Evolutionary conservation across 1,140 invertebrate genomes (phyloP).

Genomic region (Lucilia sericata): DNA sequence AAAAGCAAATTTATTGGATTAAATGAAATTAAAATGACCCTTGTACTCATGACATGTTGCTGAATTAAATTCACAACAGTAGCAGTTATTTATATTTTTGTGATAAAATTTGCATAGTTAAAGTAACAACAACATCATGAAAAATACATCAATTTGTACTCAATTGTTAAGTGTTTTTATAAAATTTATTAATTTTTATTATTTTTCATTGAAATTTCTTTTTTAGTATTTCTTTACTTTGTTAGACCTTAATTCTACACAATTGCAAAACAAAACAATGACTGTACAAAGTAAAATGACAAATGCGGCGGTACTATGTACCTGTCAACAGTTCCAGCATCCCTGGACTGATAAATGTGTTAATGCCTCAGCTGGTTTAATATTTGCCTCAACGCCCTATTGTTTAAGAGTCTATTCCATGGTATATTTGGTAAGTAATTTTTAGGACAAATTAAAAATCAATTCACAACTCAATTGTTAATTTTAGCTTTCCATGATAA

Average conservation of each 20-base stretch:
- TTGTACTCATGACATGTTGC: no score
- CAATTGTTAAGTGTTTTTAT: no score
- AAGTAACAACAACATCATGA: no score
- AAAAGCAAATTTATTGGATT: no score
- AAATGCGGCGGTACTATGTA: conserved; percentile 58
- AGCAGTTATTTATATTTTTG: no score
- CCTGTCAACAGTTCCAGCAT: conserved; percentile 81
- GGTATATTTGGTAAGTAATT: conserved; percentile 77
- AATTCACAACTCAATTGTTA: neutral
- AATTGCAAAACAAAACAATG: conserved; percentile 69
- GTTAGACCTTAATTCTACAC: neutral
- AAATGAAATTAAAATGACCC: no score
- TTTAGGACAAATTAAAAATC: neutral
- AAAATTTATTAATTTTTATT: neutral
- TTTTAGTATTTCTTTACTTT: conserved; percentile 30
- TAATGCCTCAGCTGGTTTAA: conserved; percentile 75
- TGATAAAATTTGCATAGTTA: no score
- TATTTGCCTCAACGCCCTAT: conserved; percentile 75
- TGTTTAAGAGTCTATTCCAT: conserved; percentile 81
- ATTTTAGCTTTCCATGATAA: conserved; percentile 77
- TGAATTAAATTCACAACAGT: no score
- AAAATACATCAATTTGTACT: neutral
- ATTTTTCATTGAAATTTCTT: neutral
- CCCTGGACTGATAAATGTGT: conserved; percentile 82
- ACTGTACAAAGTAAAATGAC: conserved; percentile 75